Conservation (phyloP, 2,888 invertebrate genomes). For the Coelinius sp. region DNA sequence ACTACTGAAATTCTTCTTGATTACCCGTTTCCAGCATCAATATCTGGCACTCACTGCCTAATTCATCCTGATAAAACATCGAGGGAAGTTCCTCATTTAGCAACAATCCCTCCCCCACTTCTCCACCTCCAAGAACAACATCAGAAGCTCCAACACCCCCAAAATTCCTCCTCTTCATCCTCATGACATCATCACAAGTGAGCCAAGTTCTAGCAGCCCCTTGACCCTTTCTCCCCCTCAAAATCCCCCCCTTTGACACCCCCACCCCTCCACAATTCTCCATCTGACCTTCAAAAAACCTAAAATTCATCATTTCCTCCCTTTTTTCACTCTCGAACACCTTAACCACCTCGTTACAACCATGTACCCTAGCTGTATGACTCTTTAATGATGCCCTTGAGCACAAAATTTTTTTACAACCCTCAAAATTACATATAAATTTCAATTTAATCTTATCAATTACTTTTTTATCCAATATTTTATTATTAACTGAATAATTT, state of each 20-base stretch:
- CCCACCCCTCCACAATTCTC: constrained; percentile 37
- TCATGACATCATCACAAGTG: constrained; percentile 60
- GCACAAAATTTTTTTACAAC: no score
- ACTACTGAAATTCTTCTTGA: no score
- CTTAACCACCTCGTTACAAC: no score
- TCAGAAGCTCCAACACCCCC: constrained; percentile 54
- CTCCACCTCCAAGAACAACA: constrained; percentile 56
- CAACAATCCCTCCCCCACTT: constrained; percentile 57
- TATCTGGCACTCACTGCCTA: constrained; percentile 67
- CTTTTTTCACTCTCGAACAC: no score
- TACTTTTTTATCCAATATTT: no score
- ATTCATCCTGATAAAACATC: constrained; percentile 67
- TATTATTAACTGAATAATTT: no score
- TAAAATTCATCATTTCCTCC: no score
- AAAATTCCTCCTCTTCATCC: constrained; percentile 54
- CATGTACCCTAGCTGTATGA: no score
- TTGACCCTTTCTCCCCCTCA: constrained; percentile 45
- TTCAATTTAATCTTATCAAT: no score
- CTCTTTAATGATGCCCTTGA: no score
- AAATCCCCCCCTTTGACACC: background rate
- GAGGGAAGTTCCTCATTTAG: constrained; percentile 67
- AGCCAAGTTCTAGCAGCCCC: constrained; percentile 65
- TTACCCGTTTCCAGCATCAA: constrained; percentile 60
- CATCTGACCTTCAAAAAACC: constrained; percentile 25
- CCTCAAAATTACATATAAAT: no score